Evolutionary conservation across 1,140 invertebrate genomes (phyloP), one percentile per base, ranked within the genome.

Genomic region (Calosoma granatense): DNA sequence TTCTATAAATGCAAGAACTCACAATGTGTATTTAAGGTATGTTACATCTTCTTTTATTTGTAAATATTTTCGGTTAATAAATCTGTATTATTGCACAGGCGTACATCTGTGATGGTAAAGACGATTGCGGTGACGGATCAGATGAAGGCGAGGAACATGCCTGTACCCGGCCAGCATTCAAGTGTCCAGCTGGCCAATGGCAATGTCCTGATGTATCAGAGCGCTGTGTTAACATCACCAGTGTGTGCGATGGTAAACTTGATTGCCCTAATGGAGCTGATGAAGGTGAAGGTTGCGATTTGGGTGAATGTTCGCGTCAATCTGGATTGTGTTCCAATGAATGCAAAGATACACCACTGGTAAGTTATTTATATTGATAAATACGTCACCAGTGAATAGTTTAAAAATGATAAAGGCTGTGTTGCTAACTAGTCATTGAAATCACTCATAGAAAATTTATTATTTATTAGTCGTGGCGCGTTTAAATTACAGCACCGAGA

Each of bases 71-170:
- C 0, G 11, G 20, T 55, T 56, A 17, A 2, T 57, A 22, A 52
- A 56, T 60, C 61, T 12, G 47, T 65, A 67, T n/a, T n/a, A n/a
- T n/a, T n/a, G n/a, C n/a, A n/a, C n/a, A n/a, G n/a, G 85, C 92
- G 0, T 94, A 94, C 73, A 88, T 98, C 21, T 99, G 97, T 73
- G 95, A 99, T 70, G 92, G 92, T 0, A 86, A 87, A 62, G 88
- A 97, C 70, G 95, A 98, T 71, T 99, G 97, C 70, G 90, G 90
- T 0, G 96, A 98, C 72, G 83, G 84, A 52, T 92, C 88, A 0
- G 96, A 99, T 72, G 97, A 99, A 74, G 86, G 92, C 41, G 64
- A 76, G 1, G 64, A 79, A 21, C 87, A 89, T 64, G 88, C 87
- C 11, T 91, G 88, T 64, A 79, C 79, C 1, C 80, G 86, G 20